Evolutionary conservation across 2,888 invertebrate species (phyloP), one percentile per base, ranked within the genome.

Genomic region (Malthinus flaveolus): DNA sequence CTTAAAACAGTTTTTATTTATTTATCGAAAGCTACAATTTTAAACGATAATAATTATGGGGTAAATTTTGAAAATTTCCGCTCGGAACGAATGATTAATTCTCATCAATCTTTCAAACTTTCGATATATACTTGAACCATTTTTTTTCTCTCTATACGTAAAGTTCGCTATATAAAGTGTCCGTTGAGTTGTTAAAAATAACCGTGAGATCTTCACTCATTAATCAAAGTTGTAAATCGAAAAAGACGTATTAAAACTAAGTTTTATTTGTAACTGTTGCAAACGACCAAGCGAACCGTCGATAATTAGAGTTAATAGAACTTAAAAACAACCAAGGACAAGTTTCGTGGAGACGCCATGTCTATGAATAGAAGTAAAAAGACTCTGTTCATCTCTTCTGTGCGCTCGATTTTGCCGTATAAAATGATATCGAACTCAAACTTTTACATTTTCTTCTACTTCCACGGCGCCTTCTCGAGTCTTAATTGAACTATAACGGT

Each of bases 241-340:
- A 49, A 23, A 23, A 49, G 55, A 55, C 55, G 55, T 45, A 55
- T 44, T 55, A 44, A n/a, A 52, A 45, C 36, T 52, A 52, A 23
- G 5, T 5, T 52, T 52, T 45, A 36, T 34, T 55, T 31, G 55
- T 55, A 49, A 49, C 49, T 44, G 48, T 39, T 34, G 54, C 46
- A 57, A 50, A 64, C 39, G 56, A 54, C 58, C 51, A 32, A 35
- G 32, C 44, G 15, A 54, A 53, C 58, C 54, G 56, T 61, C 23
- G 52, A 62, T 62, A 69, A 71, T 71, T 70, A 69, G 63, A 56
- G 61, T 66, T 68, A 70, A 70, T 68, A 67, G 68, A 46, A 39
- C 39, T 68, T 66, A 60, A 66, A 67, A 69, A 67, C 65, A 56
- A 52, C 52, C 64, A 66, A 63, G 65, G 66, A 63, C 66, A 61